Percentiles rank a stretch among this genome's conserved stretches.
These are phyloP conservation scores for Cerastis rubricosa DNA, from an alignment of 2,888 invertebrate species.

Conservation along the genomic window DNA sequence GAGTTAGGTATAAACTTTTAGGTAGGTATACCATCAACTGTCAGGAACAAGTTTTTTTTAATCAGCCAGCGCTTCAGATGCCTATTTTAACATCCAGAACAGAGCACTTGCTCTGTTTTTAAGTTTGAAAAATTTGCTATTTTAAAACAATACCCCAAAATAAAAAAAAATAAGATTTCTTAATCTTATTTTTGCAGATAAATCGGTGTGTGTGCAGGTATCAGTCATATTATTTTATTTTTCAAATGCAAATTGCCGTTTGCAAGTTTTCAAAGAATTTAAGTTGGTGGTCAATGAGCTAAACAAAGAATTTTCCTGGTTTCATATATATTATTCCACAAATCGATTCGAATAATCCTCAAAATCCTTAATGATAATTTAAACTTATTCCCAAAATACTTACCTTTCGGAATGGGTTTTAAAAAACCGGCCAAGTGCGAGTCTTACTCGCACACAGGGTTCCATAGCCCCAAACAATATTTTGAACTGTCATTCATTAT, in stretches of 20 bases:
- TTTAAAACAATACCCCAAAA: no score
- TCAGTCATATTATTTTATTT: no score
- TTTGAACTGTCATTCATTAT: no score
- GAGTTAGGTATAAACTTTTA: background rate
- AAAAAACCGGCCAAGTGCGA: no score
- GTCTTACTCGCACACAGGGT: no score
- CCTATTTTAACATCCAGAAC: background rate
- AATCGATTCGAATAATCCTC: constrained; percentile 6
- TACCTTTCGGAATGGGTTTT: constrained; percentile 59
- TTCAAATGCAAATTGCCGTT: background rate
- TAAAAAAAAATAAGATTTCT: no score
- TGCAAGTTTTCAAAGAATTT: background rate
- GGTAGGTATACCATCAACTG: background rate
- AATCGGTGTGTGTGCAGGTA: no score
- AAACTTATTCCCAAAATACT: constrained; percentile 36
- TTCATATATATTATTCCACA: background rate
- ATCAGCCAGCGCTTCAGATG: no score
- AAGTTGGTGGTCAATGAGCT: background rate
- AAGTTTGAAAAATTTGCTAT: no score
- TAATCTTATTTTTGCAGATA: background rate
- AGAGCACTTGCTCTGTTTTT: no score
- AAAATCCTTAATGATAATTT: constrained; percentile 31
- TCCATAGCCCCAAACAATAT: no score
- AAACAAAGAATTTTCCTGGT: background rate
- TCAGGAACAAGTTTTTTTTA: background rate